Evolutionary conservation across 2,797 vertebrate species (phyloP).

Genomic region (Phrynocephalus guinanensis): DNA sequence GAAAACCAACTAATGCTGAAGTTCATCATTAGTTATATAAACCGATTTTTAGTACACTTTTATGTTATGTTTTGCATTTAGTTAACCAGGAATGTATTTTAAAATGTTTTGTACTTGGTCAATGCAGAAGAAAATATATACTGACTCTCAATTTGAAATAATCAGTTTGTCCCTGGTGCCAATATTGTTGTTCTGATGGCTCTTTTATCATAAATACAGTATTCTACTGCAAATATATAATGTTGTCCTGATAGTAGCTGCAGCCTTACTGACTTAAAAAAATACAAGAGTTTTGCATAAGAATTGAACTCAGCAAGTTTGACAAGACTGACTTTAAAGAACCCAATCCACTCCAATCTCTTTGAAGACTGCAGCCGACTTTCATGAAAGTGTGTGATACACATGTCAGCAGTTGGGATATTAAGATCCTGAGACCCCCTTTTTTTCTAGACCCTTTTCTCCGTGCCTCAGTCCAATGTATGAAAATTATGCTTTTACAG

Average conservation of each 20-base stretch:
- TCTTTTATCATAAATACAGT: constrained; percentile 55
- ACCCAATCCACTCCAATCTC: constrained; percentile 87
- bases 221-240: constrained; percentile 55
- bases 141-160: constrained; percentile 55
- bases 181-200: constrained; percentile 28
- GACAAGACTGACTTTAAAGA: constrained; percentile 86
- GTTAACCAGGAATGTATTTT: not conserved
- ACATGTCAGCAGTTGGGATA: constrained; percentile 63
- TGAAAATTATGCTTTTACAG: constrained; percentile 57
- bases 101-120: constrained; percentile 32
- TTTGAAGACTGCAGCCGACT: constrained; percentile 78
- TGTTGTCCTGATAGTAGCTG: constrained; percentile 72
- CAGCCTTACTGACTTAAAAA: constrained; percentile 79
- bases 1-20: not conserved
- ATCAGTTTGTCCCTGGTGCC: constrained; percentile 58
- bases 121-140: constrained; percentile 35
- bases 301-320: constrained; percentile 87
- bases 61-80: not conserved
- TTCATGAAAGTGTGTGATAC: constrained; percentile 77
- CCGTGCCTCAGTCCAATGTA: constrained; percentile 41
- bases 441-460: constrained; percentile 31
- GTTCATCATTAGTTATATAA: not conserved
- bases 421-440: constrained; percentile 39
- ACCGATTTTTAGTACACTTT: not conserved
- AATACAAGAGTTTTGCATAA: constrained; percentile 82